These are phyloP conservation scores for Philantomba maxwellii DNA, from an alignment of 2,113 vertebrate species.

Conservation along the genomic window DNA sequence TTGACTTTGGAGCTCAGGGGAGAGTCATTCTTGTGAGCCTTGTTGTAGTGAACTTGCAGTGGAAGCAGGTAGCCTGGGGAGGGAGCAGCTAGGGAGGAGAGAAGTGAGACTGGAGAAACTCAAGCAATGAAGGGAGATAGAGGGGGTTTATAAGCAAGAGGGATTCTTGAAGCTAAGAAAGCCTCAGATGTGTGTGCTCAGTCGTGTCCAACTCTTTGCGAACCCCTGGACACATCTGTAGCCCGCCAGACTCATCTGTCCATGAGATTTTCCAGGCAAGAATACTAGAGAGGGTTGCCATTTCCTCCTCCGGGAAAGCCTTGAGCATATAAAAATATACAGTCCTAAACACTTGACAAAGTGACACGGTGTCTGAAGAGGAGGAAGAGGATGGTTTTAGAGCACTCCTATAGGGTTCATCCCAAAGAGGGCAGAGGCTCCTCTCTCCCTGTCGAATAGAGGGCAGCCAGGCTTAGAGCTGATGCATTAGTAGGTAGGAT, in stretches of 20 bases:
- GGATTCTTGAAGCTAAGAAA: not conserved
- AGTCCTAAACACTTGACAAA: not conserved
- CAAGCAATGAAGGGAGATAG: not conserved
- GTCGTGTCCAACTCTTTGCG: not conserved
- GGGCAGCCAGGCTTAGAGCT: not conserved
- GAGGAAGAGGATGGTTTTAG: not conserved
- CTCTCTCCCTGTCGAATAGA: not conserved
- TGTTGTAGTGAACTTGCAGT: fast-evolving
- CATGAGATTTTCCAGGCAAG: not conserved
- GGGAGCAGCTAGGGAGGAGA: not conserved
- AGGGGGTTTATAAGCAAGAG: not conserved
- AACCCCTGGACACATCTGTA: not conserved
- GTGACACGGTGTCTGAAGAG: not conserved
- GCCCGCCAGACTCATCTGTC: not conserved
- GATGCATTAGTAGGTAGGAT: not conserved
- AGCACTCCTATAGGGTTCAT: not conserved
- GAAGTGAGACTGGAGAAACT: not conserved
- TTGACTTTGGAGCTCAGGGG: not conserved
- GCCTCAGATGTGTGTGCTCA: not conserved
- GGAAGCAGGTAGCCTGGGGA: not conserved
- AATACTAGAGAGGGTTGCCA: not conserved
- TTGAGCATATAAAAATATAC: not conserved
- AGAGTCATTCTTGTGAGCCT: not conserved
- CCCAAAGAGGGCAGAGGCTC: not conserved
- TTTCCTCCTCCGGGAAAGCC: not conserved